Evolutionary conservation across 2,113 vertebrate species (phyloP).

Genomic region (Barnardius zonarius): DNA sequence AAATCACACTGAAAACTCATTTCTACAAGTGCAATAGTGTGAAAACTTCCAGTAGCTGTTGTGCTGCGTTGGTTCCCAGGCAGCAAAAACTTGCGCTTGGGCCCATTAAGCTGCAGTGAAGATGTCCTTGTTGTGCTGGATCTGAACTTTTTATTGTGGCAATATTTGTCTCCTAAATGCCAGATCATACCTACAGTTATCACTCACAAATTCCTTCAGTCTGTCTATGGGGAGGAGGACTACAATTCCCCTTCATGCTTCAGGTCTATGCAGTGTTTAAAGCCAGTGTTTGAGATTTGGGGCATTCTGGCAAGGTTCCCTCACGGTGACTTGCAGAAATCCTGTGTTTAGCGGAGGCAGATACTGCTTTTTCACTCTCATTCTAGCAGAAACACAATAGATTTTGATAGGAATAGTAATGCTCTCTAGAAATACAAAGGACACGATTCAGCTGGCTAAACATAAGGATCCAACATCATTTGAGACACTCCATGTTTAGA

Average conservation of each 20-base stretch:
- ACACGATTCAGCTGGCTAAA: not conserved
- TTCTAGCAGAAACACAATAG: not conserved
- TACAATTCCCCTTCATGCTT: not conserved
- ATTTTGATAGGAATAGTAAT: not conserved
- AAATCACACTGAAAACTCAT: not conserved
- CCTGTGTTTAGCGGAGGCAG: not conserved
- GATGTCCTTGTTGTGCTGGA: not conserved
- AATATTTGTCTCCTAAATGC: not conserved
- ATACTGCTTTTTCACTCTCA: not conserved
- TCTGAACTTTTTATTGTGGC: not conserved
- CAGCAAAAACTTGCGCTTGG: not conserved
- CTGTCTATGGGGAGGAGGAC: not conserved
- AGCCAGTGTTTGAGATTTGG: not conserved
- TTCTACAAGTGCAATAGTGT: not conserved
- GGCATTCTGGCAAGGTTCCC: not conserved
- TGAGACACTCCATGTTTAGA: not conserved
- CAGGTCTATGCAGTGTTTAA: not conserved
- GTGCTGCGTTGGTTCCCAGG: not conserved
- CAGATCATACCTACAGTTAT: not conserved
- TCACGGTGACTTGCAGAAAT: conserved; percentile 17
- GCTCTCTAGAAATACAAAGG: not conserved
- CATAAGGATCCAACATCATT: not conserved
- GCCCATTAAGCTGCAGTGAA: not conserved
- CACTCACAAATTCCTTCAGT: not conserved
- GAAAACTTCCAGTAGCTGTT: not conserved